These are phyloP conservation scores for Apodemus agrarius DNA, from an alignment of 2,797 vertebrate species.

Conservation along the genomic window DNA sequence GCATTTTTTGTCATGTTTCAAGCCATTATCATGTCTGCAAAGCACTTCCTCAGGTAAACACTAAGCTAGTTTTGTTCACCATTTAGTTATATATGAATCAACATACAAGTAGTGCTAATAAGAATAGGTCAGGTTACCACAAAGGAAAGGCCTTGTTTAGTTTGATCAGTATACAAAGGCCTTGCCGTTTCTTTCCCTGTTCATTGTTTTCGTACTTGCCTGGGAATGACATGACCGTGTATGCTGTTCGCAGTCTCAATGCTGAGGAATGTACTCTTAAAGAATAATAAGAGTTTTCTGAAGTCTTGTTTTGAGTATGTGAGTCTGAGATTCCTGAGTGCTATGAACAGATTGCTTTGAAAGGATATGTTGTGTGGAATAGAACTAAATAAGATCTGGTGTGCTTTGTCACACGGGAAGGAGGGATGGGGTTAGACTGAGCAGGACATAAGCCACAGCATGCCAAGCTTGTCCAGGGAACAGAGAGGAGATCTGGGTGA, in stretches of 20 bases:
- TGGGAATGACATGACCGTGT: background rate
- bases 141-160: background rate
- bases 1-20: background rate
- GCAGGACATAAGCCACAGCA: background rate
- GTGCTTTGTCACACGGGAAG: background rate
- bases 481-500: background rate
- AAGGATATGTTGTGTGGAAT: background rate
- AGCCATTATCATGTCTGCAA: background rate
- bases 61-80: background rate
- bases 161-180: background rate
- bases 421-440: background rate
- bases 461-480: background rate
- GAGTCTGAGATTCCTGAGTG: background rate
- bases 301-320: background rate
- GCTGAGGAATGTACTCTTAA: background rate
- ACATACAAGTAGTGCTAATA: background rate
- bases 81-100: constrained; percentile 34
- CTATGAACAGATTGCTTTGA: constrained; percentile 39
- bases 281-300: background rate
- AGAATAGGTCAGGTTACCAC: background rate
- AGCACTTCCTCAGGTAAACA: background rate
- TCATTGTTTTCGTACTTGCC: constrained; percentile 11
- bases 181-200: constrained; percentile 5
- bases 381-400: background rate
- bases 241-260: background rate